Conservation (phyloP, 1,140 invertebrate genomes). For the Panagrolaimus sp. region DNA sequence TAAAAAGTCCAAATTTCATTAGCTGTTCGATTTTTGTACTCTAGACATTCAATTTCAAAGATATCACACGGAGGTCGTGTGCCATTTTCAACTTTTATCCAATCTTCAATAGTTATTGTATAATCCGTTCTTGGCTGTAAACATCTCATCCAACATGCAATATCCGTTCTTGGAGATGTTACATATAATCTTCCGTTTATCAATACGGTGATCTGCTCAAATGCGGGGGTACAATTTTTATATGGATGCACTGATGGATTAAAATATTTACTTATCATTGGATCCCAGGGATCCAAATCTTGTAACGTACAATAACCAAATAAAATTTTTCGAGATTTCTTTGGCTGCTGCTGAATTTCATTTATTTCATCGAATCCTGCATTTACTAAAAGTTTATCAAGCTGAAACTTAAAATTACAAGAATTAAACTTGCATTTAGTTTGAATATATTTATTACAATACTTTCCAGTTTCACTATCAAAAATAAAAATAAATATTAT, state of each 20-base stretch:
- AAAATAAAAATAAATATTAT: too few species aligned
- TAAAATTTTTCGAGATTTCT: background rate
- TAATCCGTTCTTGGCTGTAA: slow-evolving; percentile 10
- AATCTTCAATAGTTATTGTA: background rate
- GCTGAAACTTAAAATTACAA: too few species aligned
- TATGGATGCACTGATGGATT: background rate
- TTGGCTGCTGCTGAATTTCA: too few species aligned
- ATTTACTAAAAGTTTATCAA: too few species aligned
- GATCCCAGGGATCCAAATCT: background rate
- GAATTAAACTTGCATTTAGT: too few species aligned
- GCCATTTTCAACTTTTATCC: background rate
- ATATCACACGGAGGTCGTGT: slow-evolving; percentile 13
- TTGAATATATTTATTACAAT: too few species aligned
- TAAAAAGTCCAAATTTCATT: background rate
- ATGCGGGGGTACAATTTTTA: background rate
- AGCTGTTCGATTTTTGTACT: background rate
- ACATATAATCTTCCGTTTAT: background rate
- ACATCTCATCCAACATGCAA: slow-evolving; percentile 10
- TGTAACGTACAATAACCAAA: background rate
- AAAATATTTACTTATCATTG: background rate
- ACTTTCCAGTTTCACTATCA: too few species aligned
- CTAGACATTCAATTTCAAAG: slow-evolving; percentile 9
- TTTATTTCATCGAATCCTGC: too few species aligned
- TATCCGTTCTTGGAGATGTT: background rate
- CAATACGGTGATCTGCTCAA: background rate